A percentile compares a stretch with the other conserved stretches of the same genome.
These are phyloP conservation scores for Eupleurogrammus muticus DNA, from an alignment of 2,797 vertebrate species.

Conservation along the genomic window DNA sequence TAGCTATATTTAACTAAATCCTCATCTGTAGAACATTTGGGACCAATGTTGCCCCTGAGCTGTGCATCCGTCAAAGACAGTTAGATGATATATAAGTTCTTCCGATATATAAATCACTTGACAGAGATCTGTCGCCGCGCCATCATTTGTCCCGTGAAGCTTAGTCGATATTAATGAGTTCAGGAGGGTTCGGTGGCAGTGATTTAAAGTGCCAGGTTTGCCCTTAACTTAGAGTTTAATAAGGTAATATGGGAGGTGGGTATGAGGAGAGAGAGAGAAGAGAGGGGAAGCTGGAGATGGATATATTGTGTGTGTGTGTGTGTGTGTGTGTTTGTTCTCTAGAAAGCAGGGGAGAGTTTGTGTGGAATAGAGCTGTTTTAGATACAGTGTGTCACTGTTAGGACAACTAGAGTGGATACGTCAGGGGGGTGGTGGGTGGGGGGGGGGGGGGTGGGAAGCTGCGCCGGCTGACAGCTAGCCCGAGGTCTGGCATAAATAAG, in stretches of 20 bases:
- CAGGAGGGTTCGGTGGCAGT: background rate
- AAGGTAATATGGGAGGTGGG: constrained; percentile 6
- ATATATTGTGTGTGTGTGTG: no score
- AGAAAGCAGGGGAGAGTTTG: constrained; percentile 18
- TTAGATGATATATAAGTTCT: background rate
- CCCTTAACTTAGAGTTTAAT: constrained; percentile 29
- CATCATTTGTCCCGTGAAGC: background rate
- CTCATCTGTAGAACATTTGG: constrained; percentile 1
- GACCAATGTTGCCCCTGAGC: background rate
- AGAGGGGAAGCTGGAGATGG: background rate
- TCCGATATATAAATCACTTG: background rate
- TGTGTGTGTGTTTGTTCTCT: background rate
- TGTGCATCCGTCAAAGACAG: constrained; percentile 6
- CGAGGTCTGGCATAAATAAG: constrained; percentile 74
- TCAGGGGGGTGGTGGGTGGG: no score
- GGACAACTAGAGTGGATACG: constrained; percentile 44
- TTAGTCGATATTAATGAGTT: constrained; percentile 6
- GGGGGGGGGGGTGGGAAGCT: no score
- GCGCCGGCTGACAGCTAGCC: constrained; percentile 59
- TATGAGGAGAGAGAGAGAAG: fast-evolving
- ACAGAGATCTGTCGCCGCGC: background rate
- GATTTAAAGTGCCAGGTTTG: constrained; percentile 15
- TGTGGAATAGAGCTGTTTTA: constrained; percentile 46
- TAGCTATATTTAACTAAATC: background rate
- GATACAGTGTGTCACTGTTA: constrained; percentile 46